Base-by-base conservation (phyloP, 2,888 invertebrate genomes). In the Patella pellucida region DNA sequence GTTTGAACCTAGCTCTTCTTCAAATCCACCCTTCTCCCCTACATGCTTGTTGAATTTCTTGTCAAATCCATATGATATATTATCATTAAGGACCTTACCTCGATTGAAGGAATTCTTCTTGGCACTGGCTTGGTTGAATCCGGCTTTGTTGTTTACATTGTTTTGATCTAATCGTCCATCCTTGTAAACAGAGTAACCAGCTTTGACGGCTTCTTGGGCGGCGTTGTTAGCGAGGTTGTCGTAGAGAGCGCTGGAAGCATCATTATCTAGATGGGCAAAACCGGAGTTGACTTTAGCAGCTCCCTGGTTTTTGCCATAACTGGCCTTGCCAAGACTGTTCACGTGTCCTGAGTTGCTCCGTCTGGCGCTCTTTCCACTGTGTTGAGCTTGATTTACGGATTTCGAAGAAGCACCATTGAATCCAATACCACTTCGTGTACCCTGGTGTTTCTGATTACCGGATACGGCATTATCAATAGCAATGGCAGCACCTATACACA, bases 11-110 rank as follows among this genome's bases (percentile, higher is more conserved):
- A 76, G 73, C 71, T 80, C 80, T 52, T 78, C 78, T 69, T 80
- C 80, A 31, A 70, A 78, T 27, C 80, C 80, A 67, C 74, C 74
- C 16, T 67, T 70, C 27, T 74, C 74, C 41, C 71, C 71, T 31
- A 70, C 50, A 16, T 74, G 56, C 70, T 78, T 78, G 73, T 80
- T 69, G 76, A 72, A 80, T 52, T 77, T 75, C 68, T 78, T 80
- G 73, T 74, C 74, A 69, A 76, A 80, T 9, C 51, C 73, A 72
- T 78, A 78, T 50, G 74, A 54, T 56, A 80, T 77, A 70, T 77
- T 75, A 68, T 80, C 78, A 68, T 75, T 54, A 52, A 77, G 69
- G 68, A 69, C 69, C 51, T 77, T 77, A 27, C 78, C 80, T 31
- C 74, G 51, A 75, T 80, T 74, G 72, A 75, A 80, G 16, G 75